Conservation (phyloP, 1,140 invertebrate genomes). For the Arctopsyche grandis region DNA sequence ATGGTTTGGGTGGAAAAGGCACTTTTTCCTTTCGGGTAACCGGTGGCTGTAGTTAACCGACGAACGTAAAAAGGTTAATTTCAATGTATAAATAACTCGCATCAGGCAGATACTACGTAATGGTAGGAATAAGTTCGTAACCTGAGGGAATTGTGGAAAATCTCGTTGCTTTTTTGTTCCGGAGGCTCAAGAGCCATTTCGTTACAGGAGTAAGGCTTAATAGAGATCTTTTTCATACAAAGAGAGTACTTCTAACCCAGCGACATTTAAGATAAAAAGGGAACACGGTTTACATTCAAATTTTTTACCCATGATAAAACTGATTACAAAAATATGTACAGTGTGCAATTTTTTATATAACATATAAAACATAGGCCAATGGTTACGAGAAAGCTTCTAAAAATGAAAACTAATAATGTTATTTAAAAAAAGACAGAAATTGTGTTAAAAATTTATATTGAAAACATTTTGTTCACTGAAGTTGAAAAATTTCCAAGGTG, state of each 20-base stretch:
- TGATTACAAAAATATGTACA: background rate
- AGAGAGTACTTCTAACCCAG: background rate
- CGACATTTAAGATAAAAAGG: background rate
- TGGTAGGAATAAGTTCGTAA: conserved; percentile 2
- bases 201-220: background rate
- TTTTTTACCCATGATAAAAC: background rate
- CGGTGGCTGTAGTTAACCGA: conserved; percentile 8
- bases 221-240: conserved; percentile 2
- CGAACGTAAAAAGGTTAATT: conserved; percentile 30
- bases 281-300: background rate
- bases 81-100: conserved; percentile 22
- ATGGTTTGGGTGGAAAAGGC: background rate
- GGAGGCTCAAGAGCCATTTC: background rate
- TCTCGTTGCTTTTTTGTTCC: background rate
- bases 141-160: conserved; percentile 2
- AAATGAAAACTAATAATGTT: too few relatives aligned
- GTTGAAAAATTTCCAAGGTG: background rate
- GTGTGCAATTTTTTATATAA: background rate
- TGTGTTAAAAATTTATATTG: background rate
- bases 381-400: too few relatives aligned
- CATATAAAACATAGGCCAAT: too few relatives aligned
- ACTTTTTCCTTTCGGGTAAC: background rate
- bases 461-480: background rate
- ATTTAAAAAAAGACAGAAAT: background rate
- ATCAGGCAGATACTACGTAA: background rate